These are phyloP conservation scores for Echiichthys vipera DNA, from an alignment of 2,797 vertebrate genomes.

Conservation along the genomic window DNA sequence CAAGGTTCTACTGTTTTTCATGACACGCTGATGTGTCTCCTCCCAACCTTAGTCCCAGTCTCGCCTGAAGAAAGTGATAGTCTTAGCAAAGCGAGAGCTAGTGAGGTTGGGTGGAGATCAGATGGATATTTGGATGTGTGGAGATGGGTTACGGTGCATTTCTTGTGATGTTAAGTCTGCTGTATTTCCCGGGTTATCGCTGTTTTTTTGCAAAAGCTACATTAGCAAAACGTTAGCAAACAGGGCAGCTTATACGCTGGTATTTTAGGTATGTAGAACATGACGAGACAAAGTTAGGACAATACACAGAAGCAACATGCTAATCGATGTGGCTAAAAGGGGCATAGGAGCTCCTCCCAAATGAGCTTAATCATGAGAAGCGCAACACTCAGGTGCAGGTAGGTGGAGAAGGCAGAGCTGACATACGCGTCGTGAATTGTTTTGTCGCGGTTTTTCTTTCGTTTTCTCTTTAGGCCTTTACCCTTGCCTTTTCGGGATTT, in stretches of 20 bases:
- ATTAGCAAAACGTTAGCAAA: slow-evolving; percentile 54
- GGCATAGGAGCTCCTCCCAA: slow-evolving; percentile 84
- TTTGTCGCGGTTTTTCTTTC: slow-evolving; percentile 98
- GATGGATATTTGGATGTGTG: slow-evolving; percentile 27
- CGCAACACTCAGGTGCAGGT: slow-evolving; percentile 84
- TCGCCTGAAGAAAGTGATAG: slow-evolving; percentile 19
- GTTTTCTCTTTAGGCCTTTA: slow-evolving; percentile 98
- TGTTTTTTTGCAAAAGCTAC: slow-evolving; percentile 34
- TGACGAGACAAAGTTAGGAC: slow-evolving; percentile 61
- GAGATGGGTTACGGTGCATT: slow-evolving; percentile 38
- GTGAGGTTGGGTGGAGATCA: slow-evolving; percentile 38
- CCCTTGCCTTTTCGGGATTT: slow-evolving; percentile 95
- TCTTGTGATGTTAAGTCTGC: slow-evolving; percentile 23
- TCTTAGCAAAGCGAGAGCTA: slow-evolving; percentile 31
- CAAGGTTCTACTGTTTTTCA: slow-evolving; percentile 23
- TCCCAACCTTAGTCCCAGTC: slow-evolving; percentile 35
- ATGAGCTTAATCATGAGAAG: slow-evolving; percentile 84
- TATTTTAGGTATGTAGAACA: slow-evolving; percentile 21
- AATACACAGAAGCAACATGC: slow-evolving; percentile 74
- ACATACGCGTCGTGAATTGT: slow-evolving; percentile 86
- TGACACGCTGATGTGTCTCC: slow-evolving; percentile 35
- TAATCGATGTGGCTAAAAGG: slow-evolving; percentile 72
- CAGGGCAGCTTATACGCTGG: slow-evolving; percentile 10
- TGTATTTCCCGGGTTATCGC: slow-evolving; percentile 16
- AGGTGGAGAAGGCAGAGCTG: slow-evolving; percentile 86